Base-by-base conservation (phyloP, 1,140 invertebrate genomes). In the Pseudomyrmex flavicornis region DNA sequence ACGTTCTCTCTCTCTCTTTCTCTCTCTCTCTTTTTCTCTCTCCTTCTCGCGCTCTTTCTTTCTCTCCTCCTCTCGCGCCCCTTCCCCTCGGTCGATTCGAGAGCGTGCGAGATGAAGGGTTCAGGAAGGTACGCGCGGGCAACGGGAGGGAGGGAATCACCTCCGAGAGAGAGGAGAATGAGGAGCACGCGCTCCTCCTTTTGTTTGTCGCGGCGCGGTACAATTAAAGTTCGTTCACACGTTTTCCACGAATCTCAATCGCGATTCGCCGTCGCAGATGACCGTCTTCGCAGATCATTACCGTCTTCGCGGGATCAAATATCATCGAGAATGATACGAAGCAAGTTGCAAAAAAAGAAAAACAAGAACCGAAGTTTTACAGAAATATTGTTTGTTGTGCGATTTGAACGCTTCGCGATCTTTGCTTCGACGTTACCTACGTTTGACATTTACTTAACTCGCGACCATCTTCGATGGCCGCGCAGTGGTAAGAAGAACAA, bases 171-270 rank as follows among this genome's bases (percentile, higher is more conserved):
- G 52, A 46, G 52, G 26, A 26, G 26, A 26, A 2, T 26, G 26
- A 26, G 26, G 20, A n/a, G 5, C 26, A 48, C n/a, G 63, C 68
- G 63, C 68, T 79, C 76, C 61, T 87, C 73, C 87, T 87, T 88
- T 89, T 88, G 88, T 89, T 85, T 85, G 87, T 59, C 62, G 48
- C 65, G 54, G 77, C 80, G 62, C 80, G 87, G 82, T 66, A 85
- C 85, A 87, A 89, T 89, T 89, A 89, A 89, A 89, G 88, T 89
- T 89, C 87, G 82, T 89, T 89, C 87, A 88, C 88, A 82, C 88
- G 86, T 87, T 89, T 89, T 89, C 85, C 82, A 54, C 77, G 88
- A 89, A 89, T 82, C 82, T 89, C 63, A 58, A 74, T 59, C 48
- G 59, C 48, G 48, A 72, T 54, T 54, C 75, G 61, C 26, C 69